Conservation (phyloP, 2,797 vertebrate species). For the Loriculus beryllinus region DNA sequence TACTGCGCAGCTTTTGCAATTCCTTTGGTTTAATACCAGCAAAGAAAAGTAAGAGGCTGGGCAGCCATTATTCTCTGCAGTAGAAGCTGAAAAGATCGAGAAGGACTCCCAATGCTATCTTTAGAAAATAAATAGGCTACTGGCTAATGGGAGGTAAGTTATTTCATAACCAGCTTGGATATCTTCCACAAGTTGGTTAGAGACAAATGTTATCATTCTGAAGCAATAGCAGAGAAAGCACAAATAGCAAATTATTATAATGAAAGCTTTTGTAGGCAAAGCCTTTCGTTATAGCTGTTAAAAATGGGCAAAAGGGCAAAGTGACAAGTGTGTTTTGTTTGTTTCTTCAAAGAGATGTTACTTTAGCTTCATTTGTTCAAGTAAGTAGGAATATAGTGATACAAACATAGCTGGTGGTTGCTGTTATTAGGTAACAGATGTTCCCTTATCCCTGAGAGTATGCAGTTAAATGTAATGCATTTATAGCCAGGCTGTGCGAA, state of each 20-base stretch:
- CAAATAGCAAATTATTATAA: not conserved
- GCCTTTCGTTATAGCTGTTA: not conserved
- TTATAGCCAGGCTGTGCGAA: not conserved
- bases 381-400: not conserved
- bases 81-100: not conserved
- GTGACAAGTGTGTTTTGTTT: not conserved
- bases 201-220: not conserved
- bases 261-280: not conserved
- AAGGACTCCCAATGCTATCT: not conserved
- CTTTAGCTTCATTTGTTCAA: constrained; percentile 25
- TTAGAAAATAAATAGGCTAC: not conserved
- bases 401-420: constrained; percentile 44
- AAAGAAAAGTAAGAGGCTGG: not conserved
- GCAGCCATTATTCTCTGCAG: not conserved
- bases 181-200: not conserved
- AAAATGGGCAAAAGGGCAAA: not conserved
- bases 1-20: not conserved
- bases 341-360: not conserved
- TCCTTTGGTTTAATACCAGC: not conserved
- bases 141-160: not conserved
- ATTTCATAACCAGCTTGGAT: not conserved
- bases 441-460: constrained; percentile 17
- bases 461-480: not conserved
- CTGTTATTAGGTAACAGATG: constrained; percentile 22
- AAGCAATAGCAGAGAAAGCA: not conserved